A percentile compares a stretch with the other conserved stretches of the same genome.
phyloP scores from a whole-genome alignment of 1,140 invertebrate species.

The Musca vetustissima region DNA sequence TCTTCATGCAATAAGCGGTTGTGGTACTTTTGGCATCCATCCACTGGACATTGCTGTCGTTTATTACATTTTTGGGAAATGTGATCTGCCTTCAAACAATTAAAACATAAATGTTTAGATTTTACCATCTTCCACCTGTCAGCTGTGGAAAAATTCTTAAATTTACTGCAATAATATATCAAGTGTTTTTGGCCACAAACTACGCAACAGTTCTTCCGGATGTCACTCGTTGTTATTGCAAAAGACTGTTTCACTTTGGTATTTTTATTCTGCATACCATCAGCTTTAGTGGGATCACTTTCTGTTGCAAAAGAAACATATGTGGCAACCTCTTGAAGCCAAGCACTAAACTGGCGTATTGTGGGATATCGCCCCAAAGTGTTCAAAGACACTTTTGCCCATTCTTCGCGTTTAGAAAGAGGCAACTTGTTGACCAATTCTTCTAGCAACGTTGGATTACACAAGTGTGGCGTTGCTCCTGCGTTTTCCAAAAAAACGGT shows the following conservation, averaged over 20 bases:
- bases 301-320: conserved; percentile 1
- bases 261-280: not conserved
- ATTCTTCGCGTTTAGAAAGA: conserved; percentile 17
- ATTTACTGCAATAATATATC: conserved; percentile 7
- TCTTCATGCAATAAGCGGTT: conserved; percentile 1
- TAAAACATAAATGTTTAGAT: conserved; percentile 10
- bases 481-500: conserved; percentile 14
- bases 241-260: conserved; percentile 4
- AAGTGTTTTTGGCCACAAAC: not conserved
- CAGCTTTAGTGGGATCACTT: not conserved
- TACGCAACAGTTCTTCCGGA: not conserved
- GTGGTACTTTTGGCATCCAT: not conserved
- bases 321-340: conserved; percentile 26
- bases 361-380: not conserved
- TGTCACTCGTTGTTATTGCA: not conserved
- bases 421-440: conserved; percentile 24
- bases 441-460: conserved; percentile 11
- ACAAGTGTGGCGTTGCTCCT: conserved; percentile 8
- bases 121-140: conserved; percentile 21
- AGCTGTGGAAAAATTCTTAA: not conserved
- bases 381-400: not conserved
- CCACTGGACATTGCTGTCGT: not conserved
- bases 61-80: conserved; percentile 10
- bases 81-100: conserved; percentile 4
- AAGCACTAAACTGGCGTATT: not conserved